A percentile compares a stretch with the other conserved stretches of the same genome.
Conservation (phyloP, 1,140 invertebrate species). For the Pseudomyrmex pallidus region DNA sequence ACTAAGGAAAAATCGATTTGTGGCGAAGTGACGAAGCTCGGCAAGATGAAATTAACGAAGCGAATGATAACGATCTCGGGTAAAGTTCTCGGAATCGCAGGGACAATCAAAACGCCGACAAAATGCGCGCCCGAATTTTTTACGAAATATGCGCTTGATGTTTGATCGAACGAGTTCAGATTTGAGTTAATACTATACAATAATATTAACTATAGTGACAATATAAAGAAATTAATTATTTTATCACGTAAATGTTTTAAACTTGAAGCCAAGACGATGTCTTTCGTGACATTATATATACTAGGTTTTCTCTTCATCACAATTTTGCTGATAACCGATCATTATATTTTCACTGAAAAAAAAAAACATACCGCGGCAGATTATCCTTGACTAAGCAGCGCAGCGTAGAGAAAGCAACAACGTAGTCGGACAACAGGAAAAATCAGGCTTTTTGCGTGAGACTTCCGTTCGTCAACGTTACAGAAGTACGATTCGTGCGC, state of each 20-base stretch:
- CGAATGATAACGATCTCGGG: constrained; percentile 14
- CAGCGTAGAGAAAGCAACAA: too few species aligned
- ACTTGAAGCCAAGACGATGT: too few species aligned
- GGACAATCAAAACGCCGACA: constrained; percentile 23
- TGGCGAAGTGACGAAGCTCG: not conserved
- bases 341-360: too few species aligned
- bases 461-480: constrained; percentile 9
- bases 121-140: constrained; percentile 10
- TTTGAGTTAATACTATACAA: not conserved
- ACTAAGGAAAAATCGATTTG: constrained; percentile 64
- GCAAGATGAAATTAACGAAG: constrained; percentile 28
- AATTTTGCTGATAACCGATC: too few species aligned
- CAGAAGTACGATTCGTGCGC: not conserved
- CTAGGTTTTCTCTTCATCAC: too few species aligned
- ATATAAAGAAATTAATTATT: not conserved
- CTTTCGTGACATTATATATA: too few species aligned
- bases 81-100: constrained; percentile 24
- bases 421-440: not conserved
- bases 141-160: not conserved
- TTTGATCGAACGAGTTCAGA: constrained; percentile 6
- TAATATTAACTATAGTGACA: too few species aligned
- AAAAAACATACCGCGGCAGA: too few species aligned
- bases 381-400: too few species aligned
- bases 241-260: not conserved
- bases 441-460: constrained; percentile 24